These are phyloP conservation scores for Pangasius mekongensis DNA, from an alignment of 2,797 vertebrate species.

Conservation along the genomic window DNA sequence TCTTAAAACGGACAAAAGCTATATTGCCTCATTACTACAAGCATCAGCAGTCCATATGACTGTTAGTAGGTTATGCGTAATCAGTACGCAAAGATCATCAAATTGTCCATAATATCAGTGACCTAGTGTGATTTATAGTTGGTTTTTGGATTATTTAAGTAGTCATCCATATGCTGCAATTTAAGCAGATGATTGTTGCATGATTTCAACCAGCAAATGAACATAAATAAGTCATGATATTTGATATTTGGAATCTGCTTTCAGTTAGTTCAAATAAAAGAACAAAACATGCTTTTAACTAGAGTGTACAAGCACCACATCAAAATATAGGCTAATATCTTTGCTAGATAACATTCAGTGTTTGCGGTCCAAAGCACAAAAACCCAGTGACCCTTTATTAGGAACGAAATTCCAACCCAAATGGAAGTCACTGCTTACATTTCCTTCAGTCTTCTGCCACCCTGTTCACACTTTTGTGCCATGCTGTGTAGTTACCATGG, in stretches of 20 bases:
- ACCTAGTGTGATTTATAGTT: background rate
- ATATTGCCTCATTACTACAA: background rate
- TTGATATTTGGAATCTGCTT: background rate
- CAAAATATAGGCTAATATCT: background rate
- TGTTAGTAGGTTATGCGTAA: background rate
- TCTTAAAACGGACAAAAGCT: background rate
- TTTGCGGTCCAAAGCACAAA: slow-evolving; percentile 19
- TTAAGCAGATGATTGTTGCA: background rate
- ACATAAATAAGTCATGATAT: background rate
- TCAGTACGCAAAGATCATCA: background rate
- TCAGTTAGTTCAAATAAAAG: background rate
- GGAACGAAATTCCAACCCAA: slow-evolving; percentile 9
- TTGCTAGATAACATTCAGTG: slow-evolving; percentile 7
- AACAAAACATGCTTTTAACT: background rate
- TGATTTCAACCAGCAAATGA: background rate
- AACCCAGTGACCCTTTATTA: background rate
- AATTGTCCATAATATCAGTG: background rate
- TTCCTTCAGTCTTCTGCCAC: slow-evolving; percentile 51
- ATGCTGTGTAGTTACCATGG: slow-evolving; percentile 69
- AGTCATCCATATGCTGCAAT: background rate
- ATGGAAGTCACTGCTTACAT: slow-evolving; percentile 22
- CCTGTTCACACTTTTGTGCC: slow-evolving; percentile 26
- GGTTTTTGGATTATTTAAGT: background rate
- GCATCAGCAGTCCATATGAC: background rate
- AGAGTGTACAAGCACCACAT: background rate